Base-by-base conservation (phyloP, 1,140 invertebrate species). In the Nephila pilipes region DNA sequence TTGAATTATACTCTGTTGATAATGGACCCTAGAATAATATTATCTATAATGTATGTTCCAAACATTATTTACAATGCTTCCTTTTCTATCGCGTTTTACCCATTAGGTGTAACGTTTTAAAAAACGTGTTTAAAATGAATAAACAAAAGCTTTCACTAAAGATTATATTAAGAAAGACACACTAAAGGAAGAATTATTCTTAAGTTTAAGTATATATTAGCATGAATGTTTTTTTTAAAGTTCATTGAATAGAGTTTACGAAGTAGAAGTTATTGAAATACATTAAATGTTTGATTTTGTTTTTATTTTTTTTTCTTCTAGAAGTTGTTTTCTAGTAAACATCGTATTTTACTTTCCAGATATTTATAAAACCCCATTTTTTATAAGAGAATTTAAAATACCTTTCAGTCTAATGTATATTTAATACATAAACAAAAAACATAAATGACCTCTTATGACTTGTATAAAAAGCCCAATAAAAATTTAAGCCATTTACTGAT, bases 121-220 rank as follows among this genome's bases (percentile, higher is more conserved):
- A 75, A 29, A 20, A 29, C 16, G 25, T 29, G 32, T 32, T 75
- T 36, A 12, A 0, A 20, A 5, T 32, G 4, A 5, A 20, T 75
- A 36, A 75, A 32, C 18, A 75, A 32, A 2, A 75, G 12, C 29
- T 36, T 32, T 36, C 3, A 20, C 58, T 60, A 18, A 60, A 36
- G 69, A 75, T 75, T 75, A 75, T 36, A 75, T 75, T 75, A 75
- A 75, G 20, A 75, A 32, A 6, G 69, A 75, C 18, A 75, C 18
- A 29, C 32, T 32, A 18, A 29, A 18, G 69, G 18, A 20, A 75
- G 32, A 75, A 4, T 75, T 6, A 32, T 75, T 18, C 0, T 18
- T 0, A 75, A 29, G 29, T 75, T 75, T 75, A 75, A 75, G 29
- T 75, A 32, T 32, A 75, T 18, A 75, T 16, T 36, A 4, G 5